Evolutionary conservation across 2,113 vertebrate genomes (phyloP).

Genomic region (Aegithalos caudatus): DNA sequence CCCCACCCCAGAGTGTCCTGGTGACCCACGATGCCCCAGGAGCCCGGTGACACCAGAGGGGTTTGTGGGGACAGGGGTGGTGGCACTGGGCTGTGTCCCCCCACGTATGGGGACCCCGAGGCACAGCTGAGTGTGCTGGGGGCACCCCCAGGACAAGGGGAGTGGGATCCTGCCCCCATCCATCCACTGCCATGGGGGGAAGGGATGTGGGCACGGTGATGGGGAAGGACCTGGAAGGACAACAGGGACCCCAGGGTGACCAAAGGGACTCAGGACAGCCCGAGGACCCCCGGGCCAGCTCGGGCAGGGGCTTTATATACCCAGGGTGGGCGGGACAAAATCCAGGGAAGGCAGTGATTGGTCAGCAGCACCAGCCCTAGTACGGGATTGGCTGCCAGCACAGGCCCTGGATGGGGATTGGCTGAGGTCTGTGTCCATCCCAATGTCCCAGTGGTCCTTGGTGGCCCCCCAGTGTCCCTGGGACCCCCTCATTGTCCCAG

Average conservation of each 20-base stretch:
- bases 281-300: accelerated
- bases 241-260: background rate
- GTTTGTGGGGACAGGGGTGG: background rate
- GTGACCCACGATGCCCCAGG: accelerated
- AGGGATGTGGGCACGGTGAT: accelerated
- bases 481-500: accelerated
- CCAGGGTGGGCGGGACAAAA: background rate
- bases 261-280: background rate
- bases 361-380: background rate
- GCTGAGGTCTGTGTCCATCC: background rate
- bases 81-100: background rate
- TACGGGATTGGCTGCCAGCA: background rate
- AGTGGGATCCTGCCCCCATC: background rate
- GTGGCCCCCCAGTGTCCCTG: accelerated
- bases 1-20: accelerated
- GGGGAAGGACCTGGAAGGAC: background rate
- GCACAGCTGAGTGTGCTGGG: background rate
- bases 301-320: background rate
- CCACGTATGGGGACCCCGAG: accelerated
- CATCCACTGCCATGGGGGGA: accelerated
- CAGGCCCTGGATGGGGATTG: background rate
- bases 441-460: accelerated
- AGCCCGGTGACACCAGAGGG: accelerated
- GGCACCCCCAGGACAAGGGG: background rate
- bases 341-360: background rate